These are phyloP conservation scores for Megaceryle torquata DNA, from an alignment of 2,113 vertebrate genomes.

Conservation along the genomic window DNA sequence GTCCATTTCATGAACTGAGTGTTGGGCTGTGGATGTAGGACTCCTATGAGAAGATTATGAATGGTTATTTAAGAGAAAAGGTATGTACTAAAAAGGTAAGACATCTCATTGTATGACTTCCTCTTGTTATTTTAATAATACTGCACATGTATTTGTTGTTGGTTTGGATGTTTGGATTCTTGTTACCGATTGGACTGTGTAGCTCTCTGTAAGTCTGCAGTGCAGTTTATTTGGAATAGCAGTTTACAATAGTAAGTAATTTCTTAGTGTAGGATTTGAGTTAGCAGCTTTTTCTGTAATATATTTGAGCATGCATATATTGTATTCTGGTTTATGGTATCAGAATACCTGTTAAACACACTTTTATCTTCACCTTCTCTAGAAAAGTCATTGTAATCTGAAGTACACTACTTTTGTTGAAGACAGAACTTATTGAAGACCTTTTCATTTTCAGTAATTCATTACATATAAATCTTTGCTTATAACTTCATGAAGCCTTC, in stretches of 20 bases:
- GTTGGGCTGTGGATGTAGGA: not conserved
- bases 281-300: not conserved
- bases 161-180: not conserved
- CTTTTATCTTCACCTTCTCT: constrained; percentile 58
- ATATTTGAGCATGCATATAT: constrained; percentile 58
- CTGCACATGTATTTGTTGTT: not conserved
- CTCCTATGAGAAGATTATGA: not conserved
- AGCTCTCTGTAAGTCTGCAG: constrained; percentile 11
- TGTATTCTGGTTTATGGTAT: constrained; percentile 51
- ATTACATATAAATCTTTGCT: constrained; percentile 74
- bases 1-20: not conserved
- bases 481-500: constrained; percentile 70
- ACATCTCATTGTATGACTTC: not conserved
- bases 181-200: not conserved
- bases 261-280: constrained; percentile 40
- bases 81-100: not conserved
- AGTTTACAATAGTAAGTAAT: constrained; percentile 28
- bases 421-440: constrained; percentile 65
- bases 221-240: constrained; percentile 16
- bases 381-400: constrained; percentile 51
- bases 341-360: constrained; percentile 37
- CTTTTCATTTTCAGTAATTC: constrained; percentile 69
- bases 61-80: not conserved
- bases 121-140: not conserved
- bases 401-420: constrained; percentile 62